Conservation (phyloP, 2,888 invertebrate genomes). For the Gari tellinella region DNA sequence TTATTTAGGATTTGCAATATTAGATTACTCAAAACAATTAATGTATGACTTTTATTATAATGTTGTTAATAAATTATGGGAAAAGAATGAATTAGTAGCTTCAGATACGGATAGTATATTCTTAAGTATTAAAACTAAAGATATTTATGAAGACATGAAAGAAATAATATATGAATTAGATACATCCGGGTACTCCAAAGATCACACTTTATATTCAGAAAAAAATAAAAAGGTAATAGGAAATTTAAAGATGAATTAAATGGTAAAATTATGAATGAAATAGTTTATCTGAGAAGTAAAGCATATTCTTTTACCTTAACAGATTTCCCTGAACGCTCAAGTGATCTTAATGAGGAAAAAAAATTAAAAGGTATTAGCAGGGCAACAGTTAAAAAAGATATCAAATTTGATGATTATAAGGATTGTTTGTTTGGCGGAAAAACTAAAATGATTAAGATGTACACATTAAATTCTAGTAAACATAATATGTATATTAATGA, state of each 20-base stretch:
- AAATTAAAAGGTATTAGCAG: too few species aligned
- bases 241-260: too few species aligned
- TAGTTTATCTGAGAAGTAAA: not conserved
- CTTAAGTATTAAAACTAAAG: not conserved
- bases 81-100: not conserved
- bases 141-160: not conserved
- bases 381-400: too few species aligned
- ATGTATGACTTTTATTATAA: slow-evolving; percentile 7
- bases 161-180: not conserved
- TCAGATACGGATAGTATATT: not conserved
- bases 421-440: too few species aligned
- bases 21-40: not conserved
- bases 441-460: too few species aligned
- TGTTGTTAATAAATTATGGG: not conserved
- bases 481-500: too few species aligned
- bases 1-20: not conserved
- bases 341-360: too few species aligned
- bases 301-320: not conserved
- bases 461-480: too few species aligned
- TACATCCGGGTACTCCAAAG: not conserved
- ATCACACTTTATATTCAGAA: not conserved
- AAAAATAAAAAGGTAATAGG: not conserved
- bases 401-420: too few species aligned
- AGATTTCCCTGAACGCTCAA: too few species aligned
- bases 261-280: slow-evolving; percentile 1